Evolutionary conservation across 2,113 vertebrate genomes (phyloP).

Genomic region (Paedocypris sp.): DNA sequence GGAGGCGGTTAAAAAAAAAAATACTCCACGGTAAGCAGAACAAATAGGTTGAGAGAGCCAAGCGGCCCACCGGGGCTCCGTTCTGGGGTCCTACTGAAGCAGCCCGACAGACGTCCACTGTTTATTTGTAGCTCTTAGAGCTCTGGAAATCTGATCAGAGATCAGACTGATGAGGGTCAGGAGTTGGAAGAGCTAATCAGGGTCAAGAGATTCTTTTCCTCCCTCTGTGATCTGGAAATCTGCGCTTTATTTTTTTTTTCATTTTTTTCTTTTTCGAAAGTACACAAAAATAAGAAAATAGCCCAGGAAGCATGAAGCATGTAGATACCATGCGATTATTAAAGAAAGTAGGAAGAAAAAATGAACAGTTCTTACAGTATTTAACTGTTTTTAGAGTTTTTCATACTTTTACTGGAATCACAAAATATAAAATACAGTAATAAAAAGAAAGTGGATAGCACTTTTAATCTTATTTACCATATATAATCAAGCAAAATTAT

Average conservation of each 20-base stretch:
- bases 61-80: conserved; percentile 9
- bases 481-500: too few relatives aligned
- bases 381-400: too few relatives aligned
- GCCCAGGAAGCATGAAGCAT: neutral
- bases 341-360: too few relatives aligned
- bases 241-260: too few relatives aligned
- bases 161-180: conserved; percentile 4
- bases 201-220: neutral
- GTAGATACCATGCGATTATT: too few relatives aligned
- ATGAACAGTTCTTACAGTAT: too few relatives aligned
- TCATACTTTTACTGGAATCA: too few relatives aligned
- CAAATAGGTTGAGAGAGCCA: neutral
- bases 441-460: too few relatives aligned
- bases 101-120: neutral
- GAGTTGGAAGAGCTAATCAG: neutral
- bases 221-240: neutral
- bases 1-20: conserved; percentile 18
- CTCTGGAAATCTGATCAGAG: conserved; percentile 8
- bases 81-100: neutral
- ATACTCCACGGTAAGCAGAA: neutral
- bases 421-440: too few relatives aligned
- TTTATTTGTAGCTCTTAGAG: conserved; percentile 17
- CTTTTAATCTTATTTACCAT: too few relatives aligned
- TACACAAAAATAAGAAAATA: neutral
- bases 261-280: neutral